Conservation (phyloP, 2,888 invertebrate genomes). For the Bedellia somnulentella region DNA sequence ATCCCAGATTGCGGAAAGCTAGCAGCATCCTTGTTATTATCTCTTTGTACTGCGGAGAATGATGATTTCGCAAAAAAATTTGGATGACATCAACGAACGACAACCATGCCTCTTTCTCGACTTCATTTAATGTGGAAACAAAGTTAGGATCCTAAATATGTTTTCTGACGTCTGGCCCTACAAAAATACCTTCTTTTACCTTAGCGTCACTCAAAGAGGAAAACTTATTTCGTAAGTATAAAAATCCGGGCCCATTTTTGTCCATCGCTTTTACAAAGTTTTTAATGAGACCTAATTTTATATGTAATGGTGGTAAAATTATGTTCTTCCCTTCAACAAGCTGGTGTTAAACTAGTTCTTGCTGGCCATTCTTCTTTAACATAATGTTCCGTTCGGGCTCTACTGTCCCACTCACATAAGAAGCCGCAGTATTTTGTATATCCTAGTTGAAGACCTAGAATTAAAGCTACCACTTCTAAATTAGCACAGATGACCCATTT, state of each 20-base stretch:
- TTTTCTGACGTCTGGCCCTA: neutral
- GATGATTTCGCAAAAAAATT: neutral
- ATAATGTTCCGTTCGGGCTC: neutral
- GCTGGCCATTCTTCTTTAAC: neutral
- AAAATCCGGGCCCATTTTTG: neutral
- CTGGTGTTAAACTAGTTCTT: neutral
- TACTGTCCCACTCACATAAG: neutral
- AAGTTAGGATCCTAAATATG: neutral
- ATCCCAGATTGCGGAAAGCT: neutral
- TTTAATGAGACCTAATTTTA: neutral
- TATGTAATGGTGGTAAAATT: neutral
- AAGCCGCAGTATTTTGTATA: neutral
- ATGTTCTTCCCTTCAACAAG: neutral
- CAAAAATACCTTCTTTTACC: neutral
- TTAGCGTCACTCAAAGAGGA: neutral
- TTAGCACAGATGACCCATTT: neutral
- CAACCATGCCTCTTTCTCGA: neutral
- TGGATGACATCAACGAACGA: neutral
- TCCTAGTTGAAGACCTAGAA: neutral
- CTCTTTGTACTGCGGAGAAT: neutral
- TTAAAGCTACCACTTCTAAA: neutral
- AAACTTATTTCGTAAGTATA: neutral
- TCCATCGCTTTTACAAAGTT: neutral
- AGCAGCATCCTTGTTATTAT: neutral
- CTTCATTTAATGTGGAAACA: neutral